Base-by-base conservation (phyloP, 2,113 vertebrate species). In the Pseudonaja textilis region DNA sequence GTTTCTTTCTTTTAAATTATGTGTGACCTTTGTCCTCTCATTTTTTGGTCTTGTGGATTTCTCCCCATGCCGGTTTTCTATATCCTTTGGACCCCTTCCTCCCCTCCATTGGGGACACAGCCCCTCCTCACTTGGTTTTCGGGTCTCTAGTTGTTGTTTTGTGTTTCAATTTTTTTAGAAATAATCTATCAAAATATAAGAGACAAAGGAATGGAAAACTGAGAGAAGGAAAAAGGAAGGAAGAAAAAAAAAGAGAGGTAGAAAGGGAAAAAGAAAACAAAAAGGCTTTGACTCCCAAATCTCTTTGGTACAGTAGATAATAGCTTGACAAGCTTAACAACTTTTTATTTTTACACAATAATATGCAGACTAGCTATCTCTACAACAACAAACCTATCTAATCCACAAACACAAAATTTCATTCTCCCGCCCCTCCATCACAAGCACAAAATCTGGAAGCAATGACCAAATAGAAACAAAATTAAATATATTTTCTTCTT, bases 1-100 rank as follows among this genome's bases (percentile, higher is more conserved):
- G 25, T 93, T 92, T 69, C 92, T 91, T 94, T 92, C 92, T 29
- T 5, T 91, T 90, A 26, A 92, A 87, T 94, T 59, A 34, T 64
- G 14, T 1, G 0, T 5, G 20, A 96, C 90, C 94, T 96, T 95
- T 95, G 93, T 92, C 69, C 95, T 88, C 92, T 50, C 85, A 1
- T 0, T 85, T 90, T 91, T 45, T 94, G 89, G 55, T 22, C 90
- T 54, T 0, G 1, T 56, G 89, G 96, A 95, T 93, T 55, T 94
- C 69, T 81, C 57, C 93, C 2, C 90, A 50, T 34, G 34, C 91
- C 85, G 52, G 92, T 92, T 95, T 57, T 96, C 50, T 85, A 89
- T 56, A 91, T 91, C 14, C 59, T 47, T 57, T 90, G 56, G 34
- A 7, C 42, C 61, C 39, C 4, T 2, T 25, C 3, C 12, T 12